A percentile compares a stretch with the other conserved stretches of the same genome.
phyloP scores from a whole-genome alignment of 1,140 invertebrate species.

The Euglossa dilemma region DNA sequence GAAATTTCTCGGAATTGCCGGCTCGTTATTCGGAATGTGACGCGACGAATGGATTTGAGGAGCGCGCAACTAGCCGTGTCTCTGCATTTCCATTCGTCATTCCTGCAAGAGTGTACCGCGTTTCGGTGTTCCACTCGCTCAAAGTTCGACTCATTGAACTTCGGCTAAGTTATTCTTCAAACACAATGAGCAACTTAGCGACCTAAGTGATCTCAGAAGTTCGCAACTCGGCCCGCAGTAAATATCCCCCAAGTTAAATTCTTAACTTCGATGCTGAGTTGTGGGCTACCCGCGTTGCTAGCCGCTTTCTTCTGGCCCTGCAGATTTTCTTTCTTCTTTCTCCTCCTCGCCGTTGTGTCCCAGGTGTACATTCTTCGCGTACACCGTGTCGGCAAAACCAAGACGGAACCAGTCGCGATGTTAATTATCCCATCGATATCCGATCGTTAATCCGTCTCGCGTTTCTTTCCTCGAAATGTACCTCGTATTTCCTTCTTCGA shows the following conservation, averaged over 20 bases:
- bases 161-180: conserved; percentile 51
- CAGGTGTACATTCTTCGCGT: background rate
- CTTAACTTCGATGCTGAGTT: conserved; percentile 41
- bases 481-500: too few species aligned
- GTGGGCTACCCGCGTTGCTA: background rate
- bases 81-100: conserved; percentile 17
- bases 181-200: conserved; percentile 55
- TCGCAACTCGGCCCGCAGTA: conserved; percentile 45
- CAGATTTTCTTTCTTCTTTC: background rate
- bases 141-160: conserved; percentile 48
- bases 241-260: conserved; percentile 46
- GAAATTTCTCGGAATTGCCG: background rate
- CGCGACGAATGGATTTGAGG: background rate
- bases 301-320: background rate
- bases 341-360: background rate
- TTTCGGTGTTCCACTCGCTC: conserved; percentile 15
- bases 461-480: too few species aligned
- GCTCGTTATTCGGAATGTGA: background rate
- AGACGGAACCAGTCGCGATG: too few species aligned
- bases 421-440: too few species aligned
- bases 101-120: background rate
- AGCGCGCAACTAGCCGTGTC: background rate
- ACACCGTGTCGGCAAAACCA: background rate
- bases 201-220: conserved; percentile 53
- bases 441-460: too few species aligned